Conservation (phyloP, 2,797 vertebrate genomes). For the Dendrocincla tyrannina region DNA sequence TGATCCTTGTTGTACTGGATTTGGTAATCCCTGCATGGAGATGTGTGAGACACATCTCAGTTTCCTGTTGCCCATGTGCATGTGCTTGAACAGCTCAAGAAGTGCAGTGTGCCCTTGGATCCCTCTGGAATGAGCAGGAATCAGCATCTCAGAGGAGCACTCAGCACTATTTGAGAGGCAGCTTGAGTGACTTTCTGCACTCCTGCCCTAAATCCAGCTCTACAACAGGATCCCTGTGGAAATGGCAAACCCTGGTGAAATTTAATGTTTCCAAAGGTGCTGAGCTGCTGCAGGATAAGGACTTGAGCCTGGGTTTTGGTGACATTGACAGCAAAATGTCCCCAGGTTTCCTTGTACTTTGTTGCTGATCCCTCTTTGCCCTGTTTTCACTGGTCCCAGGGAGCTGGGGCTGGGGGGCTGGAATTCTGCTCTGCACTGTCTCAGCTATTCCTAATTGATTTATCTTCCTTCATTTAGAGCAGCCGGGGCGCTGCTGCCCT, state of each 20-base stretch:
- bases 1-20: background rate
- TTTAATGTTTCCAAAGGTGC: background rate
- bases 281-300: background rate
- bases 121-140: background rate
- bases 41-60: accelerated
- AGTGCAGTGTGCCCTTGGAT: background rate
- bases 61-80: accelerated
- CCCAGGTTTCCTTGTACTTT: background rate
- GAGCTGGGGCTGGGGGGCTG: background rate
- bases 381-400: background rate
- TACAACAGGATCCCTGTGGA: background rate
- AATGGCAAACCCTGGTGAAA: background rate
- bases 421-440: background rate
- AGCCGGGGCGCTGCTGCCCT: background rate
- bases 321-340: accelerated
- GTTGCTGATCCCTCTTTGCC: background rate
- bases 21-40: background rate
- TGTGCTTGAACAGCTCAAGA: accelerated
- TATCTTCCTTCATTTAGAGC: background rate
- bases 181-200: background rate
- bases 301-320: background rate
- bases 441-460: background rate
- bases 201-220: background rate
- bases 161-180: background rate
- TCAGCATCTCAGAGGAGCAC: background rate